These are phyloP conservation scores for Rutilus rutilus DNA, from an alignment of 2,113 vertebrate genomes.

Conservation along the genomic window DNA sequence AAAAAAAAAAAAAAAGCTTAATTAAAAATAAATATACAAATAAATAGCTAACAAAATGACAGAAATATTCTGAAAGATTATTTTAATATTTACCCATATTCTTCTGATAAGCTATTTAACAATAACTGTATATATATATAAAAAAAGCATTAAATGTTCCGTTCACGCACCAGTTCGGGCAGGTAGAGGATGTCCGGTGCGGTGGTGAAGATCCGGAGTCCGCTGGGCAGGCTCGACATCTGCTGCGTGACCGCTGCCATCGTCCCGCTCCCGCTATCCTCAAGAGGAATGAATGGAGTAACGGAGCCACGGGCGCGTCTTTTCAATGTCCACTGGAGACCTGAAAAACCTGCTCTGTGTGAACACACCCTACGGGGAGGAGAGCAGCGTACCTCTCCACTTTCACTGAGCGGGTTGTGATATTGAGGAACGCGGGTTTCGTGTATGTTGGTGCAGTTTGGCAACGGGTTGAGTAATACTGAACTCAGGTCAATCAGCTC, in stretches of 20 bases:
- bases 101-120: neutral
- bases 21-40: neutral
- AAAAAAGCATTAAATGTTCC: neutral
- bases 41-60: neutral
- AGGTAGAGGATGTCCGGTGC: constrained; percentile 76
- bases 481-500: neutral
- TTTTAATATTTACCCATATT: neutral
- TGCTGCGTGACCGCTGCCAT: constrained; percentile 74
- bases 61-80: neutral
- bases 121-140: neutral
- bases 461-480: constrained; percentile 12
- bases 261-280: constrained; percentile 44
- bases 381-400: neutral
- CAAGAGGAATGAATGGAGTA: constrained; percentile 51
- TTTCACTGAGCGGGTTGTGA: neutral
- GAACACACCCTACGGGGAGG: constrained; percentile 65
- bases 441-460: neutral
- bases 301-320: constrained; percentile 55
- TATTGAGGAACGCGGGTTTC: neutral
- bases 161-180: constrained; percentile 70
- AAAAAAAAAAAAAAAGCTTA: neutral
- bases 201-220: constrained; percentile 70
- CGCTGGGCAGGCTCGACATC: constrained; percentile 72
- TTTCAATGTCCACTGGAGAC: constrained; percentile 56
- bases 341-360: constrained; percentile 66